Percentiles rank a stretch among this genome's conserved stretches.
phyloP scores from a whole-genome alignment of 2,888 invertebrate species.

The Monoplex corrugatus region DNA sequence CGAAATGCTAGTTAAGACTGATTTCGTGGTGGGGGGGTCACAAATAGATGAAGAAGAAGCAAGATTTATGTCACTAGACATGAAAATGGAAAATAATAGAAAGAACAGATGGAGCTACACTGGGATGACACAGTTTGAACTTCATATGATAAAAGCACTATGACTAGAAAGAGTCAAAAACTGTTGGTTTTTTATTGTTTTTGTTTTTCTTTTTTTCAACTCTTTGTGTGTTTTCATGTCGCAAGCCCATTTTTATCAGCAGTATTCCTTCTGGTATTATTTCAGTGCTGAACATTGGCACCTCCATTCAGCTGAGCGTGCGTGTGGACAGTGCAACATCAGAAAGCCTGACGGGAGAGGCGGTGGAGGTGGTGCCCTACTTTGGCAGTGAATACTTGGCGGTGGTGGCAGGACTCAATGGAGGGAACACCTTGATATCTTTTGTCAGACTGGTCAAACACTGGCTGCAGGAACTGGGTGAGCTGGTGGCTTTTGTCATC shows the following conservation, averaged over 20 bases:
- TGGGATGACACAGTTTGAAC: too few species aligned
- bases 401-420: slow-evolving; percentile 93
- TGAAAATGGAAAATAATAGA: too few species aligned
- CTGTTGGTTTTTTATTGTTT: neutral
- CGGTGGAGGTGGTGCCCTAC: slow-evolving; percentile 86
- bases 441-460: slow-evolving; percentile 90
- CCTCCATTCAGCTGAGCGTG: slow-evolving; percentile 91
- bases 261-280: slow-evolving; percentile 70
- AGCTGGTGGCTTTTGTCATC: slow-evolving; percentile 45
- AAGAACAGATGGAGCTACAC: too few species aligned
- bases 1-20: too few species aligned
- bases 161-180: too few species aligned
- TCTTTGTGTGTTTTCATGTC: neutral
- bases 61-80: too few species aligned
- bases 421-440: slow-evolving; percentile 90
- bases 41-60: too few species aligned
- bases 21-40: too few species aligned
- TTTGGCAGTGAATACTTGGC: slow-evolving; percentile 87
- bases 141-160: too few species aligned
- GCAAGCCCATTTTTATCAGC: neutral
- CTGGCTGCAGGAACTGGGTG: slow-evolving; percentile 88
- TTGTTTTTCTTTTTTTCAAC: neutral
- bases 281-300: slow-evolving; percentile 92
- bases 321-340: slow-evolving; percentile 72
- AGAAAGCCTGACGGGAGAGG: slow-evolving; percentile 64